Evolutionary conservation across 2,888 invertebrate species (phyloP), one percentile per base, ranked within the genome.

Genomic region (Drosophila phalerata): DNA sequence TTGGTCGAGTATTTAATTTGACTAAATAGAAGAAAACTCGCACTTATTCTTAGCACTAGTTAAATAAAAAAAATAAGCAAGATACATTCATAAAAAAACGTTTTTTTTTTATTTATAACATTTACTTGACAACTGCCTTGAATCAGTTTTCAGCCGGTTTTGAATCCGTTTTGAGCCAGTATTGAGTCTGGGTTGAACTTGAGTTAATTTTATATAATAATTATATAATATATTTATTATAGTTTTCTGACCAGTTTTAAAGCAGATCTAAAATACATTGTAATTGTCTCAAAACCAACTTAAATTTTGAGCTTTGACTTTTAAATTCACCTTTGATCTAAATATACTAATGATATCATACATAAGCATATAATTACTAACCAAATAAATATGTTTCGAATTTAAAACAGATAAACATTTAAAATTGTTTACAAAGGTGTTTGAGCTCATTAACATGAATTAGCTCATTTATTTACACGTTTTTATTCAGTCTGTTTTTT

Each of bases 361-460:
- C n/a, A n/a, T n/a, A n/a, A n/a, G n/a, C 32, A 25, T 13, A 42
- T 43, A 37, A 47, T 57, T 57, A 19, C 17, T 30, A 40, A 40
- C 5, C 48, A 58, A 48, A 58, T 38, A 30, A 25, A 37, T 28
- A n/a, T 34, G 47, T 17, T 47, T 19, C 2, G 42, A 5, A 43
- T 45, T 32, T 34, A n/a, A n/a, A n/a, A n/a, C 13, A 43, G 22
- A 2, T 30, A 22, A 57, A 25, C 28, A 32, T 42, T 40, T 53
- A 17, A 53, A 53, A 53, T 19, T 30, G 42, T 42, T 9, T 53
- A 30, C 13, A 43, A 28, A 30, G 11, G 34, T 42, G 32, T 28
- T 30, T 60, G 28, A 56, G 65, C 69, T 55, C 34, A 61, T 73
- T 76, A 77, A 63, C 56, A 45, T 38, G 60, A 56, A 76, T 77